Base-by-base conservation (phyloP, 2,888 invertebrate genomes). In the Seira sanloemensis region DNA sequence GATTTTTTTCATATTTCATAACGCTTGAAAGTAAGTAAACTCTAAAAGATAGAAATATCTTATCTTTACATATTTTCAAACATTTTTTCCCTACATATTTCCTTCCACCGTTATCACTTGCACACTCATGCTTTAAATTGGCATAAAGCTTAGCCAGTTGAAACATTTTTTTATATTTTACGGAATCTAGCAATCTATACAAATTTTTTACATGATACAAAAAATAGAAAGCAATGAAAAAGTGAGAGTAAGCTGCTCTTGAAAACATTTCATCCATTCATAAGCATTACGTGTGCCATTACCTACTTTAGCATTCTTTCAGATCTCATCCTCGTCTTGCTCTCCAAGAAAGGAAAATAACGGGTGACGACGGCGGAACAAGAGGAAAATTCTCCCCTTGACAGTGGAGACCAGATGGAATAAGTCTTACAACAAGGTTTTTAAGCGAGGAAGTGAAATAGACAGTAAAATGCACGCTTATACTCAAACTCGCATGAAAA, bases 281-380 rank as follows among this genome's bases (percentile, higher is more conserved):
- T 81, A 81, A 81, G 75, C 65, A 71, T 81, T 81, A 74, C 80
- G 75, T 81, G 74, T 37, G 37, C 80, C 80, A 75, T 81, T 72
- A 73, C 66, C 67, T 23, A 79, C 67, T 73, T 73, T 72, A 73
- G 73, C 66, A 67, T 73, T 54, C 79, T 46, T 79, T 79, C 79
- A 79, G 67, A 74, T 71, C 68, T 71, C 54, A 54, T 50, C 25
- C 72, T 72, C 54, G 24, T 72, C 23, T 26, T 26, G 58, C 26
- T 73, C 25, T 58, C n/a, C n/a, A 65, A 67, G 37, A 50, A n/a
- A n/a, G 50, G n/a, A 50, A 50, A 50, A 50, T 50, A n/a, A n/a
- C 5, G 54, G 67, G n/a, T 67, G 73, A 75, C 69, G 50, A 75
- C 54, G 16, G 46, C 23, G 62, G 26, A 50, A 18, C n/a, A 50